Percentiles rank a stretch among this genome's conserved stretches.
Conservation (phyloP, 2,797 vertebrate species). For the Alosa sapidissima region DNA sequence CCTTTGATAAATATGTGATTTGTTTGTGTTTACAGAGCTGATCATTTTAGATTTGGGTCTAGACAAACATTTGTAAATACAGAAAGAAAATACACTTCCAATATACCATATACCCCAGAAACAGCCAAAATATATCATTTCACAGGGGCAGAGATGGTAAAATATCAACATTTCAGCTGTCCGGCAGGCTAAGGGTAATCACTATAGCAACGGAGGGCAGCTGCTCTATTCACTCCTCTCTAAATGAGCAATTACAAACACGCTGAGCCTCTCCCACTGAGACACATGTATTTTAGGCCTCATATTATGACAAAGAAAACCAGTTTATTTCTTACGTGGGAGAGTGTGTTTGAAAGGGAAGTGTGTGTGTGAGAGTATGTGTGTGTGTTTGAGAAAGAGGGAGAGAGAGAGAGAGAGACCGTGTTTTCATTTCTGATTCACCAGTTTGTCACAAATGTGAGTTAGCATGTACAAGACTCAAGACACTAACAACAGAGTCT, state of each 20-base stretch:
- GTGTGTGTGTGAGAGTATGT: neutral
- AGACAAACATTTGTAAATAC: too few species aligned
- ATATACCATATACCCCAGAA: too few species aligned
- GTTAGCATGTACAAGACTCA: neutral
- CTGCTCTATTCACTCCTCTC: neutral
- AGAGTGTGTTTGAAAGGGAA: neutral
- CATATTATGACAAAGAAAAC: slow-evolving; percentile 9
- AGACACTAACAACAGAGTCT: neutral
- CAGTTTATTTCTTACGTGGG: neutral
- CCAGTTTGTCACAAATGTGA: neutral
- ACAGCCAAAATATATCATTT: neutral
- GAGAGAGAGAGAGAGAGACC: slow-evolving; percentile 5
- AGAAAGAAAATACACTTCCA: too few species aligned
- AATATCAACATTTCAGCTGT: slow-evolving; percentile 6
- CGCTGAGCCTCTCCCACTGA: neutral
- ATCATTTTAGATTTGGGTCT: too few species aligned
- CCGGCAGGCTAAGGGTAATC: neutral
- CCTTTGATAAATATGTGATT: too few species aligned
- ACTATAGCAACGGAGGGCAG: slow-evolving; percentile 14
- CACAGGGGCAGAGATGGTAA: neutral
- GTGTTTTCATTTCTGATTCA: neutral
- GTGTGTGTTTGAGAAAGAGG: neutral
- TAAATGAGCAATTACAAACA: slow-evolving; percentile 20
- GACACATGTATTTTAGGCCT: neutral
- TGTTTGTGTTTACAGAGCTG: too few species aligned